These are phyloP conservation scores for Gonatopus flavifemur DNA, from an alignment of 1,140 invertebrate genomes.

Conservation along the genomic window DNA sequence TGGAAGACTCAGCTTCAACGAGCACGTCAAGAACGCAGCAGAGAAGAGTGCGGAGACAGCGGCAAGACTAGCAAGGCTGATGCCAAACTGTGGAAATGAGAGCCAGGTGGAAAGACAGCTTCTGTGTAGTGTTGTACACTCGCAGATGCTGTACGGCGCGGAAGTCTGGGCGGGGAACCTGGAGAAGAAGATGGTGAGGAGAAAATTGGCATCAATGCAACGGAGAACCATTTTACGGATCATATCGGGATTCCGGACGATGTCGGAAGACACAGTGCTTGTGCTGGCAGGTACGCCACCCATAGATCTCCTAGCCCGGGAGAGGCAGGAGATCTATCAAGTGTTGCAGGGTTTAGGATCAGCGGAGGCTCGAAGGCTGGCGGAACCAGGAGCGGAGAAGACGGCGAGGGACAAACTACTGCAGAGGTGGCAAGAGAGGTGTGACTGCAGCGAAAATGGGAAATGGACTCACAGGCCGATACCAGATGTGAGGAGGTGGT, in stretches of 20 bases:
- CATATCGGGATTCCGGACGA: slow-evolving; percentile 1
- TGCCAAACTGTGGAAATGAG: slow-evolving; percentile 12
- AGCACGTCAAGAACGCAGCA: slow-evolving; percentile 4
- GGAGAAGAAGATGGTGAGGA: background rate
- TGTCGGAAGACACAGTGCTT: slow-evolving; percentile 2
- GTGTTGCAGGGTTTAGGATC: no score
- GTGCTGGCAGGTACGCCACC: slow-evolving; percentile 4
- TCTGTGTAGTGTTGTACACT: background rate
- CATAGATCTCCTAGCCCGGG: slow-evolving; percentile 5
- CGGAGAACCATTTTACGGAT: background rate
- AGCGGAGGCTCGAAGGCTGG: no score
- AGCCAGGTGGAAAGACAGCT: background rate
- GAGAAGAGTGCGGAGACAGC: slow-evolving; percentile 4
- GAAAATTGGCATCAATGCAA: background rate
- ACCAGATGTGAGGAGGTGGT: slow-evolving; percentile 13
- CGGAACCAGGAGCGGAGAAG: background rate
- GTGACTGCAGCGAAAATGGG: background rate
- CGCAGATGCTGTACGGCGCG: slow-evolving; percentile 1
- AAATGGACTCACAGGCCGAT: slow-evolving; percentile 2
- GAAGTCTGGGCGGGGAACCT: background rate
- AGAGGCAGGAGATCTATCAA: background rate
- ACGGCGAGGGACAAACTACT: background rate
- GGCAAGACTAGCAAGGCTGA: background rate
- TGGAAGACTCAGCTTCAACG: slow-evolving; percentile 6
- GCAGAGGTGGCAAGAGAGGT: background rate